A percentile compares a stretch with the other conserved stretches of the same genome.
These are phyloP conservation scores for Zeus faber DNA, from an alignment of 2,113 vertebrate genomes.

Conservation along the genomic window DNA sequence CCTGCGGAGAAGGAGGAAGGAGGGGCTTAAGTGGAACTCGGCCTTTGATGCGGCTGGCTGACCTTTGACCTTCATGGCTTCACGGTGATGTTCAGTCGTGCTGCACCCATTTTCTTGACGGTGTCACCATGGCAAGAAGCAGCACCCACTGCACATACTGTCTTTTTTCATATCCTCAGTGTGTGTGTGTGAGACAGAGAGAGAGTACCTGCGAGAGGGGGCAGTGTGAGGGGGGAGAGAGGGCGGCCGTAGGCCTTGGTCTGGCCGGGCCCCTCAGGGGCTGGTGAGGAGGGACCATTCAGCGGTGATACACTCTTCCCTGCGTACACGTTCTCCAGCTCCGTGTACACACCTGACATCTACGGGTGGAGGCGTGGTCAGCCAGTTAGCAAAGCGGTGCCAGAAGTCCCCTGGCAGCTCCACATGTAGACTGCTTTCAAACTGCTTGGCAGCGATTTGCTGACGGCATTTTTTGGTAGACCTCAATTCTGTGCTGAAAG, in stretches of 20 bases:
- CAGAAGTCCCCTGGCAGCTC: slow-evolving; percentile 37
- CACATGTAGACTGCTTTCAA: slow-evolving; percentile 7
- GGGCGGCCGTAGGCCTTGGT: slow-evolving; percentile 76
- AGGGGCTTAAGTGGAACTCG: slow-evolving; percentile 1
- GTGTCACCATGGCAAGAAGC: slow-evolving; percentile 36
- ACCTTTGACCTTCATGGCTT: background rate
- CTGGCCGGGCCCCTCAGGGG: slow-evolving; percentile 66
- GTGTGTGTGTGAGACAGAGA: slow-evolving; percentile 5
- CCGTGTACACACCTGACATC: slow-evolving; percentile 95
- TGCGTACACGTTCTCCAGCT: slow-evolving; percentile 85
- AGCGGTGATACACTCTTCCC: slow-evolving; percentile 74
- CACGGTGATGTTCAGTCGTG: background rate
- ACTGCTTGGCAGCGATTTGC: background rate
- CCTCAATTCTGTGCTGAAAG: background rate
- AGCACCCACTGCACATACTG: slow-evolving; percentile 4
- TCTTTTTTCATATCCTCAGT: too few relatives aligned
- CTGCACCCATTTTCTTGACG: slow-evolving; percentile 10
- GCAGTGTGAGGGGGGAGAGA: slow-evolving; percentile 73
- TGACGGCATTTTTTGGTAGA: background rate
- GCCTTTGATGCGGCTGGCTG: background rate
- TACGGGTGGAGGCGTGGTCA: slow-evolving; percentile 69
- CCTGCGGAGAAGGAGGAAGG: slow-evolving; percentile 62
- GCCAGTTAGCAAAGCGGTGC: slow-evolving; percentile 48
- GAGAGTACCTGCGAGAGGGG: slow-evolving; percentile 72
- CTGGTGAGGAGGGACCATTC: slow-evolving; percentile 74